A percentile compares a stretch with the other conserved stretches of the same genome.
Conservation (phyloP, 2,888 invertebrate species). For the Ectemnius lituratus region DNA sequence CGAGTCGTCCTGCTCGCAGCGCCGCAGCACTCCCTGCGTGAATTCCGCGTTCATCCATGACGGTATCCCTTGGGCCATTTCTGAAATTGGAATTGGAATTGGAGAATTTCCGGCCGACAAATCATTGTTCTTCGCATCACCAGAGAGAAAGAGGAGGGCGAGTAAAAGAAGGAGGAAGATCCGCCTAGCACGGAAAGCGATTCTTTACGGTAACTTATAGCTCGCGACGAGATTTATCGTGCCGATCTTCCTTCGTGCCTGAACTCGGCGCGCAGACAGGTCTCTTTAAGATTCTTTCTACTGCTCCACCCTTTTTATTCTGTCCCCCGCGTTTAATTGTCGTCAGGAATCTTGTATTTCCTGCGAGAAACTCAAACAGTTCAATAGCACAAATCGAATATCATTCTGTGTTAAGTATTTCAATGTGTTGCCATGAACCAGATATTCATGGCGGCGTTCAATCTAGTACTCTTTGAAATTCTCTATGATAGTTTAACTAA, state of each 20-base stretch:
- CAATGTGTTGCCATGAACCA: too few species aligned
- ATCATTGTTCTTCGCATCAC: slow-evolving; percentile 56
- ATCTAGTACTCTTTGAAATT: too few species aligned
- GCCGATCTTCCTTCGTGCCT: slow-evolving; percentile 25
- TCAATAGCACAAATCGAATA: too few species aligned
- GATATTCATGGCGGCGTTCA: too few species aligned
- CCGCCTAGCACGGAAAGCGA: slow-evolving; percentile 48
- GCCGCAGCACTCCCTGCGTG: slow-evolving; percentile 64
- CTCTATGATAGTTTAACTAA: too few species aligned
- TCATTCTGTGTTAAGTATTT: too few species aligned
- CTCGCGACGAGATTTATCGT: slow-evolving; percentile 59
- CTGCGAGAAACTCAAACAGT: too few species aligned
- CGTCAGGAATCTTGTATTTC: too few species aligned
- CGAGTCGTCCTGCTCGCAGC: slow-evolving; percentile 62
- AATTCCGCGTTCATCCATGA: slow-evolving; percentile 68
- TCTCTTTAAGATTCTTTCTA: not conserved
- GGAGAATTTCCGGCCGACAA: slow-evolving; percentile 61
- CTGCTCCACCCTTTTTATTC: slow-evolving; percentile 1
- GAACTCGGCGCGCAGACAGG: too few species aligned
- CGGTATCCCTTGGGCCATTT: slow-evolving; percentile 62
- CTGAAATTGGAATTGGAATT: slow-evolving; percentile 65
- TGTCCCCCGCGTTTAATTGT: not conserved
- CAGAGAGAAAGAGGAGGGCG: slow-evolving; percentile 28
- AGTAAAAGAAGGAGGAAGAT: slow-evolving; percentile 32
- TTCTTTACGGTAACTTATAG: slow-evolving; percentile 65